Conservation (phyloP, 1,140 invertebrate genomes). For the Zaprionus vittiger region DNA sequence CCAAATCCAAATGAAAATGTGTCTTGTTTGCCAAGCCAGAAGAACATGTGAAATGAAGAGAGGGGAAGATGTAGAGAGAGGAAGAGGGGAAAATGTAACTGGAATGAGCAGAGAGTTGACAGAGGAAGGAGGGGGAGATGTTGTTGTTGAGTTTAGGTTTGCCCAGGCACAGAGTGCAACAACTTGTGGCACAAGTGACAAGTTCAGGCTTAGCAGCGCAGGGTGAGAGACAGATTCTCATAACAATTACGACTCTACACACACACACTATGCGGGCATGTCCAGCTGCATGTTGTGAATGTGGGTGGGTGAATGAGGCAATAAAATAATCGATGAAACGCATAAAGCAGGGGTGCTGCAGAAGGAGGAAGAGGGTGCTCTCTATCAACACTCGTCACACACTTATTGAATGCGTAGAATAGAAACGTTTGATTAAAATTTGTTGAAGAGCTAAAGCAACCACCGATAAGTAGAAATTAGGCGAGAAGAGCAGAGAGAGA, state of each 20-base stretch:
- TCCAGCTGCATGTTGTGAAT: not conserved
- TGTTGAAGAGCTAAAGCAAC: constrained; percentile 32
- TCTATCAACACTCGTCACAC: constrained; percentile 43
- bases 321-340: constrained; percentile 70
- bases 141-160: constrained; percentile 1
- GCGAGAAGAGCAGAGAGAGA: constrained; percentile 2
- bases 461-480: constrained; percentile 33
- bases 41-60: not conserved
- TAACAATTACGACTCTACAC: constrained; percentile 42
- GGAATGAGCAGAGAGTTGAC: not conserved
- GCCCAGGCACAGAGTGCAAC: constrained; percentile 38
- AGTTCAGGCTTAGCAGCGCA: constrained; percentile 40
- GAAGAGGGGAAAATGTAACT: not conserved
- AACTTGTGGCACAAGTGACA: constrained; percentile 78
- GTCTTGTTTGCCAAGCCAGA: constrained; percentile 4
- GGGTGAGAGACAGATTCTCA: constrained; percentile 18
- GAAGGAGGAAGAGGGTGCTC: not conserved
- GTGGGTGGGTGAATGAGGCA: constrained; percentile 51
- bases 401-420: constrained; percentile 36
- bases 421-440: constrained; percentile 42
- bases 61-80: not conserved
- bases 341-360: constrained; percentile 6
- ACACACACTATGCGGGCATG: constrained; percentile 1
- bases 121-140: not conserved
- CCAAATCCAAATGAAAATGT: constrained; percentile 4